phyloP scores from a whole-genome alignment of 2,113 vertebrate genomes.

The Ammodytes dubius region DNA sequence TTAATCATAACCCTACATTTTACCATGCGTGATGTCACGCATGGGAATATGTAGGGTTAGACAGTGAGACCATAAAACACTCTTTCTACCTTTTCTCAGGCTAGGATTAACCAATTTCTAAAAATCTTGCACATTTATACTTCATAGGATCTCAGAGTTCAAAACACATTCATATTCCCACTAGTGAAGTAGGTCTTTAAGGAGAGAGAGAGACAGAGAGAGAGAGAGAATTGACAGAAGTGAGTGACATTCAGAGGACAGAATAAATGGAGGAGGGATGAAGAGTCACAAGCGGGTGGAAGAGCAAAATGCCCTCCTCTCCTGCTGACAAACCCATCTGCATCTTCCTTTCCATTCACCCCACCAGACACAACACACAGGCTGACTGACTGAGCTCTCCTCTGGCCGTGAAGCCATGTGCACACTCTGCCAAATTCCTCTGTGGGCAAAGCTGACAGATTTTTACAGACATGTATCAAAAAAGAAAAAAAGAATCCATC shows the following conservation, averaged over 20 bases:
- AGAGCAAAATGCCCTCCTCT: constrained; percentile 23
- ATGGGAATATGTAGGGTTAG: too few relatives aligned
- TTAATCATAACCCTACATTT: too few relatives aligned
- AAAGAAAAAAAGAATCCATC: constrained; percentile 34
- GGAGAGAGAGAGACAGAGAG: neutral
- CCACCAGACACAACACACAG: constrained; percentile 52
- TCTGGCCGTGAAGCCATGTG: constrained; percentile 19
- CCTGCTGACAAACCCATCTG: constrained; percentile 51
- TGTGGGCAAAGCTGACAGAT: constrained; percentile 54
- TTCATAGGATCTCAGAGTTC: too few relatives aligned
- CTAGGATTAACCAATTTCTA: too few relatives aligned
- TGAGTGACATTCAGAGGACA: constrained; percentile 22
- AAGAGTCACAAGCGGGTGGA: neutral
- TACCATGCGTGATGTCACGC: too few relatives aligned
- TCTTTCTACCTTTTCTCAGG: too few relatives aligned
- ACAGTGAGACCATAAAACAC: too few relatives aligned
- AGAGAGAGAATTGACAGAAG: neutral
- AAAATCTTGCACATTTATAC: too few relatives aligned
- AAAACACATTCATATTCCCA: too few relatives aligned
- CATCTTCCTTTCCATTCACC: constrained; percentile 33
- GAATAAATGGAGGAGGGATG: constrained; percentile 19
- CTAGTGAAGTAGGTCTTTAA: too few relatives aligned
- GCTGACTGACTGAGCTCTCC: constrained; percentile 26
- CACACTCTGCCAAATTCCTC: constrained; percentile 48
- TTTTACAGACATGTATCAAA: constrained; percentile 42